phyloP scores from a whole-genome alignment of 2,113 vertebrate species.

The Oryzias celebensis region DNA sequence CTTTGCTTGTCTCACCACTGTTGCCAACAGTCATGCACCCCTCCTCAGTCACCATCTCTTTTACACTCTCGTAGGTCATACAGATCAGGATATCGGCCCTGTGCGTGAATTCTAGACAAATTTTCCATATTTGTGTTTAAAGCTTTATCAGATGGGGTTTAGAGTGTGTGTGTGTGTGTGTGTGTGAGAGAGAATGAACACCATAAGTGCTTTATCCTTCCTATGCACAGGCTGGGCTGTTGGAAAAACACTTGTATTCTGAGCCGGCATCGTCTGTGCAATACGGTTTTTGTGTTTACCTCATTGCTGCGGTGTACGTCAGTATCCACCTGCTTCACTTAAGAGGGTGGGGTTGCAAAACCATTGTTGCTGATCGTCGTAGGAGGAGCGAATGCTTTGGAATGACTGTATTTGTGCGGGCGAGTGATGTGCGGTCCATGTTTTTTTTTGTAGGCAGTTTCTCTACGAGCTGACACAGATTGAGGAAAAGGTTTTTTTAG shows the following conservation, averaged over 20 bases:
- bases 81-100: conserved; percentile 52
- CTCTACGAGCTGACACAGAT: conserved; percentile 32
- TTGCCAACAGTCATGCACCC: conserved; percentile 66
- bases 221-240: conserved; percentile 95
- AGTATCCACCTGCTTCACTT: conserved; percentile 30
- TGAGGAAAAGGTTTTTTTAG: conserved; percentile 15
- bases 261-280: conserved; percentile 92
- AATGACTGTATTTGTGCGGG: conserved; percentile 13
- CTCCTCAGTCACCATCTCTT: conserved; percentile 36
- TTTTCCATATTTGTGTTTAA: conserved; percentile 59
- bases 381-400: conserved; percentile 29
- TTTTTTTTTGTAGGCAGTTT: not conserved
- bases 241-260: conserved; percentile 87
- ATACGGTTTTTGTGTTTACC: conserved; percentile 74
- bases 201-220: conserved; percentile 99
- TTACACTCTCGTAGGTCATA: conserved; percentile 48
- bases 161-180: conserved; percentile 8
- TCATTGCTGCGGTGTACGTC: conserved; percentile 74
- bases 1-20: conserved; percentile 46
- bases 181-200: conserved; percentile 87
- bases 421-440: conserved; percentile 23
- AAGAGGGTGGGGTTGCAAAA: conserved; percentile 12
- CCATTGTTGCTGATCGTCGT: conserved; percentile 44
- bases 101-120: conserved; percentile 58
- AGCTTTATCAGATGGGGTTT: conserved; percentile 84